Evolutionary conservation across 2,888 invertebrate species (phyloP).

Genomic region (Andrena haemorrhoa): DNA sequence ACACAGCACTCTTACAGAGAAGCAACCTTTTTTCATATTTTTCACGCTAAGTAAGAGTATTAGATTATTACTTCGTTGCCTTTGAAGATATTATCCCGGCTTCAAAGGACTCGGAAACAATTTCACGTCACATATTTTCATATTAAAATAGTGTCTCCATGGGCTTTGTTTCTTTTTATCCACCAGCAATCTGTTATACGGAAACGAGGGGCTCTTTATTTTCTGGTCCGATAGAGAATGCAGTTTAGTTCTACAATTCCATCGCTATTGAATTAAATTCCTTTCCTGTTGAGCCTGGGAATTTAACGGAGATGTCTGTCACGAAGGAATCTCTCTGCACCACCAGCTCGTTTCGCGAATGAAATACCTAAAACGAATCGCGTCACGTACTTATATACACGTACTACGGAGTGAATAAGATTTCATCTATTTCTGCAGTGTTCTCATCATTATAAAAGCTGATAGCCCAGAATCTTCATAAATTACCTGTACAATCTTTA

Average conservation of each 20-base stretch:
- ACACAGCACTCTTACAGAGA: constrained; percentile 1
- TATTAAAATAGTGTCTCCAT: background rate
- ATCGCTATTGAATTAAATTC: constrained; percentile 54
- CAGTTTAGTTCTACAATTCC: constrained; percentile 47
- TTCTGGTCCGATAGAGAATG: constrained; percentile 15
- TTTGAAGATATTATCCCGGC: constrained; percentile 21
- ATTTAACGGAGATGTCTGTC: constrained; percentile 27
- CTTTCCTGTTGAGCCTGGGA: constrained; percentile 10
- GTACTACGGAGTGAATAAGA: background rate
- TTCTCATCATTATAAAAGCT: background rate
- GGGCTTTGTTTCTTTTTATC: constrained; percentile 1
- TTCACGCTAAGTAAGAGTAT: constrained; percentile 14
- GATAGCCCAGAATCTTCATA: no score
- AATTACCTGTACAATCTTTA: no score
- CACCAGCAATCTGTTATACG: constrained; percentile 15
- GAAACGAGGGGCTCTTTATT: constrained; percentile 32
- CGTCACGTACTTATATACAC: background rate
- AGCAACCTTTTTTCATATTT: background rate
- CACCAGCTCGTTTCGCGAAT: background rate
- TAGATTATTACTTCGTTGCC: constrained; percentile 1
- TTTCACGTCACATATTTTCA: constrained; percentile 9
- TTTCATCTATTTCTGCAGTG: background rate
- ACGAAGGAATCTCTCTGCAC: constrained; percentile 16
- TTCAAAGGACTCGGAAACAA: constrained; percentile 26
- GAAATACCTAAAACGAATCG: background rate